A percentile compares a stretch with the other conserved stretches of the same genome.
Conservation (phyloP, 2,888 invertebrate species). For the Argyra leucocephala region DNA sequence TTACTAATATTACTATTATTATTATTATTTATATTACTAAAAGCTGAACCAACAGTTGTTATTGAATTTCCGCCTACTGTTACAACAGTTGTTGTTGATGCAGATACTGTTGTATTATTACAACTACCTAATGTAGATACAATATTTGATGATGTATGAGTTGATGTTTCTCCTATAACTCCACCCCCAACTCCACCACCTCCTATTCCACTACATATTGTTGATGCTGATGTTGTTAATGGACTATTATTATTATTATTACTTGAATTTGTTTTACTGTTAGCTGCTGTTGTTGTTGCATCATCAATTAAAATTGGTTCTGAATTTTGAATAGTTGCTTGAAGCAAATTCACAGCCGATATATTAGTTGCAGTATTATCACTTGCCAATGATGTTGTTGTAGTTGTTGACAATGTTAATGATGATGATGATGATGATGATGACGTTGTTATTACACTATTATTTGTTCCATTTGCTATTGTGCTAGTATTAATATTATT, state of each 20-base stretch:
- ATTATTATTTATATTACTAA: conserved; percentile 11
- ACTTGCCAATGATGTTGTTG: conserved; percentile 21
- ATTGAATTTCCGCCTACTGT: background rate
- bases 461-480: conserved; percentile 6
- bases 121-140: background rate
- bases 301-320: conserved; percentile 19
- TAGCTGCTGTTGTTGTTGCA: conserved; percentile 21
- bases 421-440: conserved; percentile 1
- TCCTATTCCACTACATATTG: background rate
- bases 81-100: conserved; percentile 10
- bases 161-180: background rate
- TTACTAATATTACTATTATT: background rate
- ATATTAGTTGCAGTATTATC: conserved; percentile 17
- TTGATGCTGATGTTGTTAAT: conserved; percentile 8
- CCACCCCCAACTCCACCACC: background rate
- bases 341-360: conserved; percentile 11
- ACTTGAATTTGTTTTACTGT: conserved; percentile 10
- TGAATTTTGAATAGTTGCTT: conserved; percentile 16
- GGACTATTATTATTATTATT: too few relatives aligned
- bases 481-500: conserved; percentile 7
- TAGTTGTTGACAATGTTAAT: conserved; percentile 20
- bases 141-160: background rate
- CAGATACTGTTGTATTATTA: conserved; percentile 7
- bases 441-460: background rate
- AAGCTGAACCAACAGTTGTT: too few relatives aligned